Conservation (phyloP, 2,797 vertebrate genomes). For the Stomatorhinus walkeri region DNA sequence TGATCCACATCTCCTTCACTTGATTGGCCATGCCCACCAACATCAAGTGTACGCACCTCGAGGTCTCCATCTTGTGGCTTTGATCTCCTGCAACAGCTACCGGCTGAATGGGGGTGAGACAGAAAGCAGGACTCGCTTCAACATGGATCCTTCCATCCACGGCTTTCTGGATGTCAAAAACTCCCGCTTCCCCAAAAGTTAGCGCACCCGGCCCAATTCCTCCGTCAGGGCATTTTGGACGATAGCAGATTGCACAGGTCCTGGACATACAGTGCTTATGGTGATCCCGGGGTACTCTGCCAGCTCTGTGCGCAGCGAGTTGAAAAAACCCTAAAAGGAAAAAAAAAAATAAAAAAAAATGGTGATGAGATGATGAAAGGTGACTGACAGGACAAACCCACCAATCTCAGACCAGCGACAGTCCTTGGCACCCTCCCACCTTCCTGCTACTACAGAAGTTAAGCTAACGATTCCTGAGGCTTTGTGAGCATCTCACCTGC, state of each 20-base stretch:
- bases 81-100: constrained; percentile 54
- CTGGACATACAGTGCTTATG: constrained; percentile 78
- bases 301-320: constrained; percentile 76
- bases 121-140: background rate
- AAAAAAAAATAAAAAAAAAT: background rate
- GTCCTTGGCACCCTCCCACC: background rate
- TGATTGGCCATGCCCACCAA: constrained; percentile 72
- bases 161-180: background rate
- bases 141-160: background rate
- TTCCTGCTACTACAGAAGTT: background rate
- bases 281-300: constrained; percentile 70
- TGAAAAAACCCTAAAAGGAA: constrained; percentile 78
- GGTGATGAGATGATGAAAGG: background rate
- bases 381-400: background rate
- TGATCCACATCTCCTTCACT: constrained; percentile 85
- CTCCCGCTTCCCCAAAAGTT: background rate
- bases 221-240: constrained; percentile 76
- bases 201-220: constrained; percentile 66
- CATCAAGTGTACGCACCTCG: constrained; percentile 75
- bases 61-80: constrained; percentile 77
- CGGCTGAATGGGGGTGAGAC: constrained; percentile 48
- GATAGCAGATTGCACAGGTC: constrained; percentile 82
- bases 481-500: constrained; percentile 58
- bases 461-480: background rate
- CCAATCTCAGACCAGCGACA: background rate